Evolutionary conservation across 2,113 vertebrate species (phyloP), one percentile per base, ranked within the genome.

Genomic region (Xenopus borealis): DNA sequence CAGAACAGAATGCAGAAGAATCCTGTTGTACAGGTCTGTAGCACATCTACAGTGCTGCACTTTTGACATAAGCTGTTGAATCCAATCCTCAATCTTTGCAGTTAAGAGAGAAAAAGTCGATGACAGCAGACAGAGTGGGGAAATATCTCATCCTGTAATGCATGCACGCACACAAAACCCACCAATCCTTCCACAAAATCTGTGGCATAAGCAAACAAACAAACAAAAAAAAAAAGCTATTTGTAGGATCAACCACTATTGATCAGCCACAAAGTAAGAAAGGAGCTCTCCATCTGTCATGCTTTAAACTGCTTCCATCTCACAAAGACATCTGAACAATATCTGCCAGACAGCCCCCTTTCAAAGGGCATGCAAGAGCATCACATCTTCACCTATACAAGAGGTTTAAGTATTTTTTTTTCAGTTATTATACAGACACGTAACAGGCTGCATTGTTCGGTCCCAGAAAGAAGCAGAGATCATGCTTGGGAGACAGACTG

Each of bases 251-350:
- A 80, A 10, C 82, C 79, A 62, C 80, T 80, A 75, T 23, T 79
- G 80, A 85, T 80, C 73, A 79, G 80, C 79, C 59, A 80, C 82
- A 79, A 63, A 80, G 70, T 65, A 30, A 78, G 79, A 66, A 27
- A 59, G 46, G 12, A 65, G 71, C 71, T 62, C 46, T 74, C 83
- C 82, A 83, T 79, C 82, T 86, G 82, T 69, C 83, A 75, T 64
- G 69, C 52, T 68, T 20, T 66, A 80, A 55, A 64, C 83, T 80
- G 76, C 79, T 83, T 80, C 16, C 69, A 58, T 69, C 46, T 2
- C 81, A 72, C 78, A 71, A 79, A 75, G 68, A 67, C 79, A 53
- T 57, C 64, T 65, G 40, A 78, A 82, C 65, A 79, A 65, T 0
- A 71, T 47, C 64, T 27, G 16, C 69, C 73, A 65, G 66, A 55